These are phyloP conservation scores for Ramphastos sulfuratus DNA, from an alignment of 2,113 vertebrate species.

Conservation along the genomic window DNA sequence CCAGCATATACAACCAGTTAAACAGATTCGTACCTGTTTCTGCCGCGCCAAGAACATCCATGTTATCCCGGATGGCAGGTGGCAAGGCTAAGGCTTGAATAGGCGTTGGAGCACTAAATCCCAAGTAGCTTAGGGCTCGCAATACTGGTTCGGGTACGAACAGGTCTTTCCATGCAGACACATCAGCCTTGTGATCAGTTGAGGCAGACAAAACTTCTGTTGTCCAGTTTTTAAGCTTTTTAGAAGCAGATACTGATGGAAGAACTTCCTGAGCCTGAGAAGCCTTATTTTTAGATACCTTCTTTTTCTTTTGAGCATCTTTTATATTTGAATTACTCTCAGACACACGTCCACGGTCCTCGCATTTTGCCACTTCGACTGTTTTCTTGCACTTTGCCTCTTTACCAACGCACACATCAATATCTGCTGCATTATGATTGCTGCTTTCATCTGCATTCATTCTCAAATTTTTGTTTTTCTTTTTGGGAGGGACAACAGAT, in stretches of 20 bases:
- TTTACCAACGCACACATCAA: neutral
- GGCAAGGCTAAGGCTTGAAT: constrained; percentile 91
- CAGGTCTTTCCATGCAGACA: constrained; percentile 90
- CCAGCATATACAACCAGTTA: neutral
- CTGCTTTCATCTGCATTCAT: neutral
- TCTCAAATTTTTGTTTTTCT: constrained; percentile 40
- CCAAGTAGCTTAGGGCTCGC: constrained; percentile 85
- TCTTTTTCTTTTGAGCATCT: constrained; percentile 65
- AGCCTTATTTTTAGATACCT: constrained; percentile 41
- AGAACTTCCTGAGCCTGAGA: constrained; percentile 15
- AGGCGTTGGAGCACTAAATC: constrained; percentile 90
- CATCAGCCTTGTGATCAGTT: constrained; percentile 74
- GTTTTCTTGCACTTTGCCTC: neutral
- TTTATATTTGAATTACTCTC: neutral
- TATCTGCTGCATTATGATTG: neutral
- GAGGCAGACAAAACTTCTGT: constrained; percentile 63
- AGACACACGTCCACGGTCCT: neutral
- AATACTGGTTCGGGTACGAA: constrained; percentile 89
- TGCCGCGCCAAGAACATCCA: constrained; percentile 94
- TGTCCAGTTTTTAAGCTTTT: constrained; percentile 86
- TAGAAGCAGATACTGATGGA: constrained; percentile 46
- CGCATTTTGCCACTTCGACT: neutral
- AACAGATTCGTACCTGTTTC: constrained; percentile 86
- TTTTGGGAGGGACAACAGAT: constrained; percentile 50
- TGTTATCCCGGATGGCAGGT: constrained; percentile 90